Conservation (phyloP, 2,113 vertebrate genomes). For the Falco punctatus region DNA sequence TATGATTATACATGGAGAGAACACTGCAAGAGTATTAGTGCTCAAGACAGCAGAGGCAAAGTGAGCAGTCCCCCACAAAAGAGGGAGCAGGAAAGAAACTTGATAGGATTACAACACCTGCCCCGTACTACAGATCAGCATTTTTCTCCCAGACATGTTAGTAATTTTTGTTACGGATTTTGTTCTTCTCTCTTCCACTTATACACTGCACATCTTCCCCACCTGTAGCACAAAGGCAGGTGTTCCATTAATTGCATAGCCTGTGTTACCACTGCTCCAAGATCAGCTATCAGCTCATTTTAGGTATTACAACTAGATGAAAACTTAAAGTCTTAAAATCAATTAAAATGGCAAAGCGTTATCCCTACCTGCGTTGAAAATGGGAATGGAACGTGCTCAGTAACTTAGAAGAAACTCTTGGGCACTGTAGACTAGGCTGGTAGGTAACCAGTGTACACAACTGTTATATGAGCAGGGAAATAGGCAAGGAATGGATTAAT, state of each 20-base stretch:
- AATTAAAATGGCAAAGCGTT: background rate
- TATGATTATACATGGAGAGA: background rate
- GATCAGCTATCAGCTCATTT: background rate
- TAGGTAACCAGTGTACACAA: background rate
- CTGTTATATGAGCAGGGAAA: background rate
- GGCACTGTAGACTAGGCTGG: no score
- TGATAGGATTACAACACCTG: background rate
- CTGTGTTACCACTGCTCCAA: background rate
- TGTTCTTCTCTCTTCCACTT: background rate
- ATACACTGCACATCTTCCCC: background rate
- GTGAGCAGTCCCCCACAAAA: background rate
- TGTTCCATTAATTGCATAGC: background rate
- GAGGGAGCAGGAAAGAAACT: background rate
- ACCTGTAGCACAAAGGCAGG: background rate
- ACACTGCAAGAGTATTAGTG: background rate
- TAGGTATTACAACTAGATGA: background rate
- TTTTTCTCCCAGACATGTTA: background rate
- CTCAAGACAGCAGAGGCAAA: background rate
- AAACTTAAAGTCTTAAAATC: background rate
- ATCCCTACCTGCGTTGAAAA: background rate
- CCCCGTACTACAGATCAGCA: background rate
- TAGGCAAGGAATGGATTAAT: background rate
- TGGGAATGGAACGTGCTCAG: background rate
- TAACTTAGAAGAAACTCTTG: background rate
- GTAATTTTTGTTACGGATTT: background rate